These are phyloP conservation scores for Acrobasis consociella DNA, from an alignment of 2,888 invertebrate species.

Conservation along the genomic window DNA sequence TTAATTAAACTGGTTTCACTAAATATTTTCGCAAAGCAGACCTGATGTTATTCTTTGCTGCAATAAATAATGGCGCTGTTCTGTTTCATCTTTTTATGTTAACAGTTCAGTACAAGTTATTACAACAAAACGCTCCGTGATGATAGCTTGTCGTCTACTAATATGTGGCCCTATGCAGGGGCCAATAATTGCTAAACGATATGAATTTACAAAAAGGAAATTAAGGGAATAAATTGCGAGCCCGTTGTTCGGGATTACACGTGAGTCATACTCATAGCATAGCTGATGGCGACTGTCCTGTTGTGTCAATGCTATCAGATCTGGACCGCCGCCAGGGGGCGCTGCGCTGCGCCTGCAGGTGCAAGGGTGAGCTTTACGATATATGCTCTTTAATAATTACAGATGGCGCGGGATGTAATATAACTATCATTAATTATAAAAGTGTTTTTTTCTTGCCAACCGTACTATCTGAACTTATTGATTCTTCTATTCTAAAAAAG, in stretches of 20 bases:
- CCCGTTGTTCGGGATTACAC: slow-evolving; percentile 36
- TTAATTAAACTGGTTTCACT: slow-evolving; percentile 63
- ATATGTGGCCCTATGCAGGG: slow-evolving; percentile 46
- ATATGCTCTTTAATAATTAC: neutral
- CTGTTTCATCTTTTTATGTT: slow-evolving; percentile 34
- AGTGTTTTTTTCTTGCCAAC: too few relatives aligned
- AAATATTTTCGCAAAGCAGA: slow-evolving; percentile 43
- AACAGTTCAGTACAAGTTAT: slow-evolving; percentile 36
- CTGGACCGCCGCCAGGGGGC: slow-evolving; percentile 1
- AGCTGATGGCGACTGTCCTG: slow-evolving; percentile 35
- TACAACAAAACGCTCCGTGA: slow-evolving; percentile 52
- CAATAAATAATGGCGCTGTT: slow-evolving; percentile 33
- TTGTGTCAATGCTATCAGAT: slow-evolving; percentile 35
- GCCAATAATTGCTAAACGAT: slow-evolving; percentile 67
- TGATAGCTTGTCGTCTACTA: slow-evolving; percentile 53
- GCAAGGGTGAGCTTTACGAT: slow-evolving; percentile 22
- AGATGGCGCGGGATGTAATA: neutral
- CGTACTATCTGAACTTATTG: too few relatives aligned
- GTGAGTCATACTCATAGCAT: slow-evolving; percentile 39
- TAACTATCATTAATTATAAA: neutral
- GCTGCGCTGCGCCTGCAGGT: slow-evolving; percentile 9
- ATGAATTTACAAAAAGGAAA: slow-evolving; percentile 45
- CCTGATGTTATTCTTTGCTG: slow-evolving; percentile 36
- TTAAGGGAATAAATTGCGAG: slow-evolving; percentile 42
- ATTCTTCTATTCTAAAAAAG: too few relatives aligned